Conservation (phyloP, 2,888 invertebrate genomes). For the Halictus ligatus region DNA sequence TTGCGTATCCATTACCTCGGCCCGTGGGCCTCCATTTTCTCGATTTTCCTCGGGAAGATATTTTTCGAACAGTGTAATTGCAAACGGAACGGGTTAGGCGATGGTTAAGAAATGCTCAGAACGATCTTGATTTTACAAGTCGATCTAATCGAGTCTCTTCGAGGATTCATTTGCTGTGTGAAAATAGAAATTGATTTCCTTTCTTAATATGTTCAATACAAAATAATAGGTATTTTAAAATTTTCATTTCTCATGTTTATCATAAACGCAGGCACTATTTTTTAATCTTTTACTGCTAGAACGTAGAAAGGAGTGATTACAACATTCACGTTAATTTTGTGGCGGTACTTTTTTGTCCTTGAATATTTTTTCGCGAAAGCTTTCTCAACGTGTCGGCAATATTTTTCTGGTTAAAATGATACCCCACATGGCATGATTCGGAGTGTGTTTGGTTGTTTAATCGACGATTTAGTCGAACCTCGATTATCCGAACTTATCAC, state of each 20-base stretch:
- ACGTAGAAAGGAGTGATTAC: neutral
- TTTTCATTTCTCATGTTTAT: neutral
- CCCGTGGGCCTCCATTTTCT: neutral
- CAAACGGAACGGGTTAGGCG: neutral
- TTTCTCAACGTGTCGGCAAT: neutral
- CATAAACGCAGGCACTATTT: neutral
- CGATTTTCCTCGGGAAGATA: neutral
- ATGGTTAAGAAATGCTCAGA: no score
- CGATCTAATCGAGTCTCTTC: neutral
- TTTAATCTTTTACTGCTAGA: neutral
- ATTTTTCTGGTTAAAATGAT: neutral
- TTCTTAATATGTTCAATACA: no score
- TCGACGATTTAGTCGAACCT: neutral
- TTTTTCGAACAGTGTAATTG: neutral
- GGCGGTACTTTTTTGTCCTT: neutral
- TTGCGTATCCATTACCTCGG: constrained; percentile 23
- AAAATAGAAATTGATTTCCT: no score
- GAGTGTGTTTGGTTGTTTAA: neutral
- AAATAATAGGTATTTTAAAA: neutral
- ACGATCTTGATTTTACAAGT: neutral
- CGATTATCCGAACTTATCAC: neutral
- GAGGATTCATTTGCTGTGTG: neutral
- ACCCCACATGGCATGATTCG: neutral
- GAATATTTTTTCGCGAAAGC: neutral
- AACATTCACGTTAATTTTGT: neutral